Base-by-base conservation (phyloP, 2,113 vertebrate genomes). In the Toxostoma redivivum region DNA sequence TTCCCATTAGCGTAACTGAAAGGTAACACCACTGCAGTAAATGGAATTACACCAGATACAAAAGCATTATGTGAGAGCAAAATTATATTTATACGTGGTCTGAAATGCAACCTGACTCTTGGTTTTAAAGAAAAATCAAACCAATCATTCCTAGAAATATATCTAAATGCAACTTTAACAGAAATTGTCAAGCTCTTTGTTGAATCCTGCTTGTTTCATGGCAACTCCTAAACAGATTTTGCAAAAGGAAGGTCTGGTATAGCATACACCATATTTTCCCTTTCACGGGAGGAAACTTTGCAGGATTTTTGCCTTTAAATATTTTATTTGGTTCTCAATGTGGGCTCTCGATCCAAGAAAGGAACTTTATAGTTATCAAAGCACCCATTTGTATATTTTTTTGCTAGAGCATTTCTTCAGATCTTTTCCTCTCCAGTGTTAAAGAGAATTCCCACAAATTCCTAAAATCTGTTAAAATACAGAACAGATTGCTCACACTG, bases 271-370 rank as follows among this genome's bases (percentile, higher is more conserved):
- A 18, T 45, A 91, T 97, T 97, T 96, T 92, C 62, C 47, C 90
- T 91, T 88, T 95, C 53, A 31, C 12, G 1, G 69, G 84, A 94
- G 51, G 48, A 96, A 95, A 87, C 83, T 95, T 90, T 92, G 53
- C 70, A 94, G 73, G 71, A 92, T 86, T 96, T 93, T 80, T 96
- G 58, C 94, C 86, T 97, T 96, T 96, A 97, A 95, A 83, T 96
- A 86, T 93, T 97, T 93, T 94, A 88, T 95, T 93, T 97, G 92
- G 88, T 94, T 61, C 44, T 56, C 86, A 53, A 81, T 86, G 64
- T 57, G 60, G 74, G 38, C 65, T 95, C 45, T 40, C 14, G 42
- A 62, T 93, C 92, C 95, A 97, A 95, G 81, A 96, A 97, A 88
- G 81, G 58, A 81, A 92, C 85, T 95, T 94, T 93, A 90, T 54